Evolutionary conservation across 2,888 invertebrate genomes (phyloP).

Genomic region (Drosophila pseudotalamancana): DNA sequence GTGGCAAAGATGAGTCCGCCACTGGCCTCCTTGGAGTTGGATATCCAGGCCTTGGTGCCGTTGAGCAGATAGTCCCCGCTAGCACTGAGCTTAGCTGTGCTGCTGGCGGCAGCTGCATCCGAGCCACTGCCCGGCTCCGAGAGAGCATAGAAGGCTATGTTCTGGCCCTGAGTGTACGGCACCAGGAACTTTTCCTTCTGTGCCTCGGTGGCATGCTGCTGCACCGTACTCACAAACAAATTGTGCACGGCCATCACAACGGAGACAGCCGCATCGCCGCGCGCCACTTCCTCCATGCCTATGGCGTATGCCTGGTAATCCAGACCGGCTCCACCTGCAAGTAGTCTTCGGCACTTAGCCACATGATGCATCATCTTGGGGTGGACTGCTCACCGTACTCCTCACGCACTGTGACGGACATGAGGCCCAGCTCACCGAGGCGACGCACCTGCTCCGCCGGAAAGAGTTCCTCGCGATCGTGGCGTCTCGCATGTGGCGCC

Average conservation of each 20-base stretch:
- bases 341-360: not conserved
- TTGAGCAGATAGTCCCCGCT: conserved; percentile 90
- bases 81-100: conserved; percentile 88
- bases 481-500: conserved; percentile 92
- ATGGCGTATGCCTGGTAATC: conserved; percentile 96
- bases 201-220: conserved; percentile 90
- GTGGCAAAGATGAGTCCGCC: conserved; percentile 94
- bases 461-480: conserved; percentile 92
- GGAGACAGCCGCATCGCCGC: conserved; percentile 94
- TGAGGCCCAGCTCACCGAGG: conserved; percentile 95
- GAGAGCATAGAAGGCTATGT: conserved; percentile 96
- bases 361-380: not conserved
- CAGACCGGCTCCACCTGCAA: conserved; percentile 90
- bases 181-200: conserved; percentile 92
- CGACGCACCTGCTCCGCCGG: conserved; percentile 93
- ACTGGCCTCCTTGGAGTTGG: conserved; percentile 93
- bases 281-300: conserved; percentile 95
- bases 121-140: conserved; percentile 97
- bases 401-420: conserved; percentile 92
- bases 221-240: conserved; percentile 92
- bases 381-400: conserved; percentile 85
- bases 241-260: conserved; percentile 98
- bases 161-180: conserved; percentile 89
- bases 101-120: conserved; percentile 97
- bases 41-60: conserved; percentile 97